Percentiles rank a stretch among this genome's conserved stretches.
These are phyloP conservation scores for Cynopterus brachyotis DNA, from an alignment of 2,113 vertebrate genomes.

Conservation along the genomic window DNA sequence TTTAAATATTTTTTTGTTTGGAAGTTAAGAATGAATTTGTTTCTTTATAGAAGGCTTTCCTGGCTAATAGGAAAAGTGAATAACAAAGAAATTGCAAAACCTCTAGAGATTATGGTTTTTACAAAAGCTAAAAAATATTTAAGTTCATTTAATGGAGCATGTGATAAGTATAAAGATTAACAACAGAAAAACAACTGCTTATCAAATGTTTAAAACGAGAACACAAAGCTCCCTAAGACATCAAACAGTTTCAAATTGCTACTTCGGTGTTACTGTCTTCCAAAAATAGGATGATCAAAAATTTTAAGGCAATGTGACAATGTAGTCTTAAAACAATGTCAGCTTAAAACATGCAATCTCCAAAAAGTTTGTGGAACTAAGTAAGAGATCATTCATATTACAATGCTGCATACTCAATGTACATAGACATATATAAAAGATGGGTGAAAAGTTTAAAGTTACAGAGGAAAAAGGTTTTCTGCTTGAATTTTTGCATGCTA, in stretches of 20 bases:
- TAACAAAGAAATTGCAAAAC: neutral
- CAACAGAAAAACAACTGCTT: slow-evolving; percentile 11
- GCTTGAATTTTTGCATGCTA: neutral
- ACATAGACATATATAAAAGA: neutral
- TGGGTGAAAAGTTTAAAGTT: slow-evolving; percentile 25
- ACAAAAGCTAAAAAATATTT: neutral
- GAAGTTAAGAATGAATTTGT: neutral
- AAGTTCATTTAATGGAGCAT: neutral
- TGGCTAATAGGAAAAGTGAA: neutral
- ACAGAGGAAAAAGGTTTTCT: slow-evolving; percentile 15
- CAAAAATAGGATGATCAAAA: slow-evolving; percentile 30
- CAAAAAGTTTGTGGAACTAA: neutral
- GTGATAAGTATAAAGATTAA: slow-evolving; percentile 39
- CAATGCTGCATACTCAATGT: neutral
- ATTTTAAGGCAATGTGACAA: neutral
- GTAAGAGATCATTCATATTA: neutral
- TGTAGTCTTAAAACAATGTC: slow-evolving; percentile 22
- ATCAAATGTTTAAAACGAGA: slow-evolving; percentile 41
- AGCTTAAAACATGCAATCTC: neutral
- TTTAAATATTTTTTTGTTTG: neutral
- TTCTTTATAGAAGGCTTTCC: neutral
- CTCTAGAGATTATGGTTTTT: neutral
- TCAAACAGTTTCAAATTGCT: slow-evolving; percentile 34
- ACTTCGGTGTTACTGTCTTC: neutral
- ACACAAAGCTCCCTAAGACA: neutral